Conservation (phyloP, 2,888 invertebrate genomes). For the Alentia gelatinosa region DNA sequence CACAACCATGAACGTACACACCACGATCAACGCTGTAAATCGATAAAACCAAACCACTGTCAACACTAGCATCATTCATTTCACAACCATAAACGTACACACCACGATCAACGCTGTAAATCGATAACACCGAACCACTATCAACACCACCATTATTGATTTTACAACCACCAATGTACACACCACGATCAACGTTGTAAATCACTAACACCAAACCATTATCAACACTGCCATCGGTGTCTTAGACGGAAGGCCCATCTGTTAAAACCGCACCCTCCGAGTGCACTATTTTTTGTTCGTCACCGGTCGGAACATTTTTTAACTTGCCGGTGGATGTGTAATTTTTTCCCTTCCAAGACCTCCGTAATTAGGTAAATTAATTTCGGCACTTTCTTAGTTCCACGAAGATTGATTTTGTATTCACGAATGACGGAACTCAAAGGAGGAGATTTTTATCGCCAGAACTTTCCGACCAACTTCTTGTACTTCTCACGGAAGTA, state of each 20-base stretch:
- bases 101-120: too few species aligned
- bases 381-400: not conserved
- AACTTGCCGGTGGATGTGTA: not conserved
- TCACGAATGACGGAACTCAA: not conserved
- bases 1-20: too few species aligned
- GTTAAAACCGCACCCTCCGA: not conserved
- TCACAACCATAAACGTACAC: too few species aligned
- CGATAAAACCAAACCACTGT: too few species aligned
- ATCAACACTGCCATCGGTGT: too few species aligned
- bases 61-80: too few species aligned
- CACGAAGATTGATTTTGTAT: not conserved
- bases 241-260: not conserved
- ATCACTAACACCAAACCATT: too few species aligned
- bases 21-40: too few species aligned
- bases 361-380: not conserved
- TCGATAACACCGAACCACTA: too few species aligned
- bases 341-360: not conserved
- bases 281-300: not conserved
- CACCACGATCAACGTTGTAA: too few species aligned
- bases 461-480: not conserved
- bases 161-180: too few species aligned
- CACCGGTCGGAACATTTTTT: not conserved
- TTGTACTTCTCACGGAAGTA: not conserved
- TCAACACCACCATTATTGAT: too few species aligned
- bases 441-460: not conserved